Evolutionary conservation across 2,888 invertebrate genomes (phyloP), one percentile per base, ranked within the genome.

Genomic region (Athrips mouffetella): DNA sequence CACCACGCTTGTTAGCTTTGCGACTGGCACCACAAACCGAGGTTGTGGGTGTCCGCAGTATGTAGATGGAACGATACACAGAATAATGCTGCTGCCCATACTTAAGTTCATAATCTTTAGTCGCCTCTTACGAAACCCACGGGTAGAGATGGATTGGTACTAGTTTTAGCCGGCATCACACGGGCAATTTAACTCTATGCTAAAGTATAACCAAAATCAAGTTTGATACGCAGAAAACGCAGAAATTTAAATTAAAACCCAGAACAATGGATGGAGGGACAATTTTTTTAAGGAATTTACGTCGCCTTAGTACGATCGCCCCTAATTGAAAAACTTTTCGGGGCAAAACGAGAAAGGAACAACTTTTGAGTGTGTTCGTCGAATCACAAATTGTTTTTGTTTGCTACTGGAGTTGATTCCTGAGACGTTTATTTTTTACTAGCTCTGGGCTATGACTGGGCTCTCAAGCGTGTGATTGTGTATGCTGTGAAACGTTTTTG

Each of bases 271-370:
- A 13, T 30, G 31, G 31, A 15, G 31, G 31, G 4, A 44, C 45
- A 16, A 21, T 23, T 44, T 41, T 51, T 50, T 51, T 41, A 45
- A 44, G 41, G 51, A 51, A 60, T 62, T 61, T 58, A 59, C 53
- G 55, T 48, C 53, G 44, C 51, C 49, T 52, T 62, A 57, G 53
- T 58, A 42, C 59, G 61, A 65, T 67, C 62, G 63, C 57, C 62
- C 58, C 63, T 81, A 81, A 83, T 83, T 82, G 78, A 74, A 79
- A 80, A 84, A 83, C 70, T 81, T 83, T 71, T 63, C 51, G 65
- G 57, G 58, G 57, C 62, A 60, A 59, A 65, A 65, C 60, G 52
- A 59, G 60, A 57, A 63, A 58, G 48, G 58, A 54, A 59, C 60
- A 69, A 70, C 66, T 73, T 73, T 59, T 52, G 60, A 65, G 64